These are phyloP conservation scores for Diplogasteroides magnus DNA, from an alignment of 1,140 invertebrate genomes.

Conservation along the genomic window DNA sequence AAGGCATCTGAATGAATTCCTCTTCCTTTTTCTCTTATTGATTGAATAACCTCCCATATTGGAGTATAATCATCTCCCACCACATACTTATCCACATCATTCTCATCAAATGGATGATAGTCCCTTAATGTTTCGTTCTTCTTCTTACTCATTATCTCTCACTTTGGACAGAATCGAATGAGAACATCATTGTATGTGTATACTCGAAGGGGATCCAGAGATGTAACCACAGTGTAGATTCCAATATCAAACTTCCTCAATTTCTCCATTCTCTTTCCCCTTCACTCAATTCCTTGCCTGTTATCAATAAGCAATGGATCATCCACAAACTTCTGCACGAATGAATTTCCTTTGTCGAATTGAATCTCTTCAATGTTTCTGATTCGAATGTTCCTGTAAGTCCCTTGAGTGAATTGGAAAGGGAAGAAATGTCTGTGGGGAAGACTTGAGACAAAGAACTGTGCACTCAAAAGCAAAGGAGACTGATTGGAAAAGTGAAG, in stretches of 20 bases:
- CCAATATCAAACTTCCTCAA: slow-evolving; percentile 86
- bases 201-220: slow-evolving; percentile 77
- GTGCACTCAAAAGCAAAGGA: too few relatives aligned
- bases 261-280: slow-evolving; percentile 72
- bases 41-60: slow-evolving; percentile 84
- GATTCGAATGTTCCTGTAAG: slow-evolving; percentile 69
- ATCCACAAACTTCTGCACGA: slow-evolving; percentile 80
- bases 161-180: neutral
- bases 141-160: too few relatives aligned
- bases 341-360: slow-evolving; percentile 69
- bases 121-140: too few relatives aligned
- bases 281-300: slow-evolving; percentile 49
- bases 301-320: slow-evolving; percentile 68
- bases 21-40: too few relatives aligned
- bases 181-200: slow-evolving; percentile 77
- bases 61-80: slow-evolving; percentile 89
- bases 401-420: too few relatives aligned
- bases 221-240: slow-evolving; percentile 84
- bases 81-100: slow-evolving; percentile 80
- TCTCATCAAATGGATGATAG: slow-evolving; percentile 82
- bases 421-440: too few relatives aligned
- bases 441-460: too few relatives aligned
- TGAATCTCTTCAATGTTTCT: slow-evolving; percentile 69
- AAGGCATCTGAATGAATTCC: slow-evolving; percentile 64
- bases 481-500: too few relatives aligned